phyloP scores from a whole-genome alignment of 37 sponge, comb jelly and placozoan genomes.

The Mnemiopsis leidyi region DNA sequence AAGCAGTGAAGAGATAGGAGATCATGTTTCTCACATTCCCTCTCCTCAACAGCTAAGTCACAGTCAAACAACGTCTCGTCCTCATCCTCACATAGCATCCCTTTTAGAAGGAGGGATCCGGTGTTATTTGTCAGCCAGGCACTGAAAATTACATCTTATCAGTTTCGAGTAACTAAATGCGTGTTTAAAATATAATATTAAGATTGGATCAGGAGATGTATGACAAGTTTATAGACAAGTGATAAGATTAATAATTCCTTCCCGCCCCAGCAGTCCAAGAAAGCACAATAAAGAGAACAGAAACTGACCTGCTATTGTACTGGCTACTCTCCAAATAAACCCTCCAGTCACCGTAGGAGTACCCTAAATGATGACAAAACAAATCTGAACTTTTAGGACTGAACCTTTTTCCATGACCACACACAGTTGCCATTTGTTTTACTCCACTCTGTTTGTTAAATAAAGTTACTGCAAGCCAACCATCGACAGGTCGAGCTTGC shows the following conservation, averaged over 20 bases:
- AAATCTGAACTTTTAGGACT: not conserved
- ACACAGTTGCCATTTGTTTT: not conserved
- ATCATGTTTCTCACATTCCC: not conserved
- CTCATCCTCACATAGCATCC: not conserved
- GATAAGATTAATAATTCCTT: too few relatives aligned
- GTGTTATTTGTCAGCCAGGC: not conserved
- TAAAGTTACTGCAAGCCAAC: not conserved
- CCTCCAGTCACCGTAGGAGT: too few relatives aligned
- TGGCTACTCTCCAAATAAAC: too few relatives aligned
- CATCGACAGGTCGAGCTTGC: not conserved
- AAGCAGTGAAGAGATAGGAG: not conserved
- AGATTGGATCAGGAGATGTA: too few relatives aligned
- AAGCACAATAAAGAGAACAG: too few relatives aligned
- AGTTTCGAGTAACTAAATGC: too few relatives aligned
- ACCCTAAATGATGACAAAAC: not conserved
- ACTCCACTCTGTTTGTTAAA: not conserved
- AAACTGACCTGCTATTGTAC: too few relatives aligned
- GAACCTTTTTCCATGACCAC: not conserved
- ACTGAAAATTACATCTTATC: not conserved
- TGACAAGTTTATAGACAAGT: too few relatives aligned
- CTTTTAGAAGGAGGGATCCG: not conserved
- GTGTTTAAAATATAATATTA: too few relatives aligned
- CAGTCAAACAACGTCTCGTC: not conserved
- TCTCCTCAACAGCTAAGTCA: not conserved
- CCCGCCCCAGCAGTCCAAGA: too few relatives aligned